These are phyloP conservation scores for Anthoptus insignis DNA, from an alignment of 2,888 invertebrate species.

Conservation along the genomic window DNA sequence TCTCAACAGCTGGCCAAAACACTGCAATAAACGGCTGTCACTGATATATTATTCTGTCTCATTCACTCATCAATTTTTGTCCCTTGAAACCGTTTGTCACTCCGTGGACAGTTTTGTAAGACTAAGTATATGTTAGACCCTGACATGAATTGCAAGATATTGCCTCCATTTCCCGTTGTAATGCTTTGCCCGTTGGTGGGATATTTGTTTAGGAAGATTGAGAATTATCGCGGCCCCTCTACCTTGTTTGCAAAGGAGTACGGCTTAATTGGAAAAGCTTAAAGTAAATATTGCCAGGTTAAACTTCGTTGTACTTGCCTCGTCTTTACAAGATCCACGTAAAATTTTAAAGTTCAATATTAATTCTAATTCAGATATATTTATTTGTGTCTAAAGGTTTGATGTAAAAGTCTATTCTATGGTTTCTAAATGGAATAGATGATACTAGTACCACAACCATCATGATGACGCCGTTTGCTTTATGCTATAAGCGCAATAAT, in stretches of 20 bases:
- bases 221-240: constrained; percentile 41
- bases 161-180: background rate
- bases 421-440: no score
- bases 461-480: no score
- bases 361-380: no score
- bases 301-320: no score
- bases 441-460: no score
- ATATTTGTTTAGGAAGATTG: constrained; percentile 42
- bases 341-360: no score
- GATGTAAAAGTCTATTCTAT: no score
- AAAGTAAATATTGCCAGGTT: background rate
- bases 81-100: background rate
- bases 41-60: background rate
- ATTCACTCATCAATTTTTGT: background rate
- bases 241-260: background rate
- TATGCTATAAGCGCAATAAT: no score
- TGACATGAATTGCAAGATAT: background rate
- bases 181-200: background rate
- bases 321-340: background rate
- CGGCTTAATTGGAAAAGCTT: background rate
- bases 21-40: no score
- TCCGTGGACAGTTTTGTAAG: background rate
- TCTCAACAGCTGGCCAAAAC: no score
- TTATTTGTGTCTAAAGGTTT: no score
- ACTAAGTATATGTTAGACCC: background rate